Conservation (phyloP, 2,113 vertebrate species). For the Hemiprocne comata region DNA sequence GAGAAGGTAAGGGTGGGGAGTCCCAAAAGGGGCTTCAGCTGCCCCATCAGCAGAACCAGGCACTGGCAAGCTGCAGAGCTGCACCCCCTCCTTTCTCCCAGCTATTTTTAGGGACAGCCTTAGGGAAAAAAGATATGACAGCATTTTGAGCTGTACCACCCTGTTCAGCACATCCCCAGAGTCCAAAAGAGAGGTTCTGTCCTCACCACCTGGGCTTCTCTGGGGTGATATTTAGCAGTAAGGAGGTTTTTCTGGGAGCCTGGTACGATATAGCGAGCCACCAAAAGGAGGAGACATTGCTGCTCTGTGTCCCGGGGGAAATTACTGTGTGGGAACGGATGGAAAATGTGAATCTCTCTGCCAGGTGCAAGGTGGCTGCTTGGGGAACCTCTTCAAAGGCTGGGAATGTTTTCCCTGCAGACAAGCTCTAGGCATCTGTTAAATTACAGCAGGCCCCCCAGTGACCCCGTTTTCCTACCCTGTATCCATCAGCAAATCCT, state of each 20-base stretch:
- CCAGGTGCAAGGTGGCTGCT: neutral
- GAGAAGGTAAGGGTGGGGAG: neutral
- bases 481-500: neutral
- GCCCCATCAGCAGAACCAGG: neutral
- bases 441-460: neutral
- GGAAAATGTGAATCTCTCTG: neutral
- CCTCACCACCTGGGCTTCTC: neutral
- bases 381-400: neutral
- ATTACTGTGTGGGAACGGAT: neutral
- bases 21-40: neutral
- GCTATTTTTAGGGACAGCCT: neutral
- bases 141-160: neutral
- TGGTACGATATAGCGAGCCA: neutral
- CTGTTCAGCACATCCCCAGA: rapidly evolving
- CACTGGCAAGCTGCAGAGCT: neutral
- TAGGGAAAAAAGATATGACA: neutral
- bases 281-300: neutral
- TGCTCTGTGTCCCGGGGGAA: neutral
- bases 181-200: neutral
- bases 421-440: neutral
- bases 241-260: neutral
- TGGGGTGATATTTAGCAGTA: neutral
- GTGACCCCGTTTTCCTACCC: neutral
- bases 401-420: neutral
- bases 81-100: too few species aligned